A percentile compares a stretch with the other conserved stretches of the same genome.
These are phyloP conservation scores for Drosophila mojavensis DNA, from an alignment of 1,140 invertebrate species.

Conservation along the genomic window DNA sequence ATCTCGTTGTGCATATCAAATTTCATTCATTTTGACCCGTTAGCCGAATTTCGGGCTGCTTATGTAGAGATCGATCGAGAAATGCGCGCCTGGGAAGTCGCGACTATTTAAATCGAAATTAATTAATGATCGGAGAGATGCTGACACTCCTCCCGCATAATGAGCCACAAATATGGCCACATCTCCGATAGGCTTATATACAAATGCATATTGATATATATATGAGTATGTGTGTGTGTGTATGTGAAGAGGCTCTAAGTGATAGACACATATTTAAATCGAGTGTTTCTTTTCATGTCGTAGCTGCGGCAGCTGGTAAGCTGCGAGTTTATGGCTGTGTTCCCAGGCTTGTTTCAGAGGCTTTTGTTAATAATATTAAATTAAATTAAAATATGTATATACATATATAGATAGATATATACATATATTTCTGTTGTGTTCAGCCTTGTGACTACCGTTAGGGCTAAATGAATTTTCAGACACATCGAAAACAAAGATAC, in stretches of 20 bases:
- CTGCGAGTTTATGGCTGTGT: conserved; percentile 65
- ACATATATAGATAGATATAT: not conserved
- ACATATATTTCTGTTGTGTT: conserved; percentile 54
- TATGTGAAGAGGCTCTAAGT: not conserved
- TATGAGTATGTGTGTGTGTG: too few species aligned
- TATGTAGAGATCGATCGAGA: conserved; percentile 51
- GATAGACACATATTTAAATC: conserved; percentile 30
- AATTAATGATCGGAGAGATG: conserved; percentile 68
- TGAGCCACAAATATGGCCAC: conserved; percentile 56
- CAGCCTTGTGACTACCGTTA: conserved; percentile 71
- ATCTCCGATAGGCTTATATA: conserved; percentile 40
- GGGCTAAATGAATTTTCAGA: conserved; percentile 63
- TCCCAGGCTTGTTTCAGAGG: conserved; percentile 64
- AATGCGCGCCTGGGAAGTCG: conserved; percentile 49
- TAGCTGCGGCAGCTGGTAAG: conserved; percentile 42
- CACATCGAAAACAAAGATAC: conserved; percentile 55
- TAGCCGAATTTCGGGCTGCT: conserved; percentile 47
- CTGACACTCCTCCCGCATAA: conserved; percentile 82
- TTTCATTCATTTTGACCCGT: conserved; percentile 78
- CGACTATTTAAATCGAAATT: conserved; percentile 72
- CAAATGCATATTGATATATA: not conserved
- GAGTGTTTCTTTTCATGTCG: conserved; percentile 23
- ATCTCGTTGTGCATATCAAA: conserved; percentile 80
- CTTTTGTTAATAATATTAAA: conserved; percentile 83
- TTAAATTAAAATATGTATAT: conserved; percentile 64